These are phyloP conservation scores for Procavia capensis DNA, from an alignment of 2,113 vertebrate species.

Conservation along the genomic window DNA sequence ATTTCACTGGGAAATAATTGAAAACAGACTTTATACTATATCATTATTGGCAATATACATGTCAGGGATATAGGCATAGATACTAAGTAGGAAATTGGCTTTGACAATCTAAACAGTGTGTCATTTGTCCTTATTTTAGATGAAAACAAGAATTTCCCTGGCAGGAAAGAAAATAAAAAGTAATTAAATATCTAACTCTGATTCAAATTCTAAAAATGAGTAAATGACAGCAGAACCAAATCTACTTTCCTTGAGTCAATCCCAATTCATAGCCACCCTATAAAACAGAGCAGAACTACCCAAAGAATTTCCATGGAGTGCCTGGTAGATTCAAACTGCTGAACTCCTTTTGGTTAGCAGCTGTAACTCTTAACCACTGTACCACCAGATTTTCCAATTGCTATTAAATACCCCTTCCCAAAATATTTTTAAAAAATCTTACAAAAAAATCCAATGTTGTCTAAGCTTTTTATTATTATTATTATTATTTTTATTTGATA, in stretches of 20 bases:
- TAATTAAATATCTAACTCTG: slow-evolving; percentile 61
- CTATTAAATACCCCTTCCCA: neutral
- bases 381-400: too few relatives aligned
- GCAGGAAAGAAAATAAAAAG: slow-evolving; percentile 33
- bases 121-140: slow-evolving; percentile 50
- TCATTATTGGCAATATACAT: slow-evolving; percentile 57
- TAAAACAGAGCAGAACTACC: too few relatives aligned
- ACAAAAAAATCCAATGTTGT: neutral
- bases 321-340: too few relatives aligned
- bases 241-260: too few relatives aligned
- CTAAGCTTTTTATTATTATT: neutral
- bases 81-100: slow-evolving; percentile 46
- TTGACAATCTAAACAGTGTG: slow-evolving; percentile 63
- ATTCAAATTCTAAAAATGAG: slow-evolving; percentile 35
- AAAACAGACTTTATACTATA: slow-evolving; percentile 36
- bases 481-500: too few relatives aligned
- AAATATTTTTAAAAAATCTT: neutral
- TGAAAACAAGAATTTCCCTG: slow-evolving; percentile 49
- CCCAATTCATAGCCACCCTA: too few relatives aligned
- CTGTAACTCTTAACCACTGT: too few relatives aligned
- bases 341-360: too few relatives aligned
- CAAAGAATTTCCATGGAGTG: too few relatives aligned
- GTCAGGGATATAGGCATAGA: neutral
- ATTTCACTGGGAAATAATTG: slow-evolving; percentile 28
- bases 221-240: slow-evolving; percentile 22